Evolutionary conservation across 2,797 vertebrate genomes (phyloP), one percentile per base, ranked within the genome.

Genomic region (Oophaga sylvatica): DNA sequence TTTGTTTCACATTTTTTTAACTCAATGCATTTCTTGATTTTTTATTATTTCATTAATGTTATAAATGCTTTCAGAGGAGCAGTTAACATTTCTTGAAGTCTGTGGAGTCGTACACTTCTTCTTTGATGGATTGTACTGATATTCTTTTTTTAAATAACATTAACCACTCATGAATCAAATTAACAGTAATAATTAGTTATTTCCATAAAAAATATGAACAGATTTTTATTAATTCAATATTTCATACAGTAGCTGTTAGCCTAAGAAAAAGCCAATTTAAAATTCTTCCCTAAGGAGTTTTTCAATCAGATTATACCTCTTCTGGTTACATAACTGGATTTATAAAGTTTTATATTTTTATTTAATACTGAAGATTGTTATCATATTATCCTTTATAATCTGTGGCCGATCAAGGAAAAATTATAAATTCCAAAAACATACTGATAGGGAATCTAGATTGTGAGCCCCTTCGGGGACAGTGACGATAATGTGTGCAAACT

Each of bases 141-240:
- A 59, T 73, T 35, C 31, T 60, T 62, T 75, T 41, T 76, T 84
- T 62, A 75, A 81, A 62, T 62, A 75, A 75, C 31, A 84, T 35
- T 84, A 60, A 75, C 56, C 57, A 60, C 56, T 75, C 31, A n/a
- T 84, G 35, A 75, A 75, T 75, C 70, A 84, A n/a, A 63, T 41
- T 84, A 70, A 45, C 12, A 45, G 68, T 75, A 56, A 75, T 84
- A 84, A 84, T 84, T 75, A 75, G 56, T 62, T 75, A 19, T 73
- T 70, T 26, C 35, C 65, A 31, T 63, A 16, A 31, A 70, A 63
- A 70, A 70, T 48, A 56, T 62, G 53, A 81, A 75, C 57, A n/a
- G 71, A 41, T 75, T 62, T 84, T 75, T 60, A 84, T 84, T 75
- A 84, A 84, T 62, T 62, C 57, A 75, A 45, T 75, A 84, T 75